Conservation (phyloP, 1,140 invertebrate species). For the Gryon sp. region DNA sequence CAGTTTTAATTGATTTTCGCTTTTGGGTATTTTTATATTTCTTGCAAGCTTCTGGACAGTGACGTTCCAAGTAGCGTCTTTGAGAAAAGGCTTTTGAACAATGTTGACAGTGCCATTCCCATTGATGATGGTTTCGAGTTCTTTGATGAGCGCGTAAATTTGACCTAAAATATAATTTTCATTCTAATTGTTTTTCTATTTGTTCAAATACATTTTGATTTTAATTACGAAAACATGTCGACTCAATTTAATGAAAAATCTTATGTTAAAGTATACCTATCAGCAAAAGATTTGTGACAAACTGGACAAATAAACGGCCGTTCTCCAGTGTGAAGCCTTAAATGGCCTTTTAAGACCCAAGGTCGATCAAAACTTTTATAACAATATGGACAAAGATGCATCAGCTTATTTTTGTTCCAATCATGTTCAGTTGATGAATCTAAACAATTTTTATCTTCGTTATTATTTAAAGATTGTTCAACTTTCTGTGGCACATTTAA, state of each 20-base stretch:
- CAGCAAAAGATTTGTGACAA: slow-evolving; percentile 87
- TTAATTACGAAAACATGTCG: no score
- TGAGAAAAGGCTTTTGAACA: slow-evolving; percentile 88
- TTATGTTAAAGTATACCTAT: slow-evolving; percentile 77
- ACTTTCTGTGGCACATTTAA: not conserved
- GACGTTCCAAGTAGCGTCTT: slow-evolving; percentile 85
- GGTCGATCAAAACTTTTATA: slow-evolving; percentile 82
- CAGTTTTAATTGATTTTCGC: slow-evolving; percentile 50
- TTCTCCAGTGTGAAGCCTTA: slow-evolving; percentile 85
- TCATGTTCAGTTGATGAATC: slow-evolving; percentile 47
- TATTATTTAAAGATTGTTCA: not conserved
- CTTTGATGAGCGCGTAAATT: slow-evolving; percentile 86
- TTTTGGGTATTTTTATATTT: slow-evolving; percentile 80
- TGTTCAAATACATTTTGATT: no score
- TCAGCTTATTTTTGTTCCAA: slow-evolving; percentile 74
- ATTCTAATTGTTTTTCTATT: no score
- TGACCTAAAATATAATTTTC: slow-evolving; percentile 82
- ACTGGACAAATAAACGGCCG: slow-evolving; percentile 84
- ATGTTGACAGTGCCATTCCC: slow-evolving; percentile 83
- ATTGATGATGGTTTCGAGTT: slow-evolving; percentile 84
- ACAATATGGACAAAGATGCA: slow-evolving; percentile 79
- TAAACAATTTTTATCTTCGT: slow-evolving; percentile 30
- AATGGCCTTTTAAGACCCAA: slow-evolving; percentile 86
- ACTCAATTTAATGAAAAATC: no score
- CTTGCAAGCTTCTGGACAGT: slow-evolving; percentile 85